Percentiles rank a stretch among this genome's conserved stretches.
phyloP scores from a whole-genome alignment of 2,888 invertebrate species.

The Meteorus cinctellus region DNA sequence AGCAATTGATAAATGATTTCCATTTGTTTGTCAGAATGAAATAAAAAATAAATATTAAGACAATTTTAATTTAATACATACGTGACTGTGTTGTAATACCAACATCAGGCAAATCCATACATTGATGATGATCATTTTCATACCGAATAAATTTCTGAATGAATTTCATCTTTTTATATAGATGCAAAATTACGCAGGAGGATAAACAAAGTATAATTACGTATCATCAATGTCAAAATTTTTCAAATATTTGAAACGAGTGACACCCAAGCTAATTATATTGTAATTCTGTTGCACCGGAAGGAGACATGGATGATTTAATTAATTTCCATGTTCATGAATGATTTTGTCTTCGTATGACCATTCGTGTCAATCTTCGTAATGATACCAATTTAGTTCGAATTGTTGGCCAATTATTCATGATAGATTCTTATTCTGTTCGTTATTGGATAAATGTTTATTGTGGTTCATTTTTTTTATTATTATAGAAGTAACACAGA shows the following conservation, averaged over 20 bases:
- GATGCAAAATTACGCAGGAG: neutral
- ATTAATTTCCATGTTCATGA: neutral
- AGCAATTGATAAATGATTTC: conserved; percentile 2
- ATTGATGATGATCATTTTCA: neutral
- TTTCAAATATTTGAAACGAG: neutral
- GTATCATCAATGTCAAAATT: conserved; percentile 2
- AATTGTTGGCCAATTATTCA: neutral
- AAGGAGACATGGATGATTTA: neutral
- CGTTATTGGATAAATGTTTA: no score
- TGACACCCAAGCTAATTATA: neutral
- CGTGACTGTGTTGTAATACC: conserved; percentile 39
- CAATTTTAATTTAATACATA: conserved; percentile 22
- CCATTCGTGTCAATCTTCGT: neutral
- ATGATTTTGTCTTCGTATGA: neutral
- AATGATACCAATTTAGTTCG: neutral
- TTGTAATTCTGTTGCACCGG: neutral
- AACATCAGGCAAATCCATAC: conserved; percentile 28
- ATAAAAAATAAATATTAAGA: neutral
- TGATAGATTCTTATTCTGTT: neutral
- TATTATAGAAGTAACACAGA: neutral
- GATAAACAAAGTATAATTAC: neutral
- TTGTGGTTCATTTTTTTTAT: neutral
- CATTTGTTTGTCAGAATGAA: conserved; percentile 12
- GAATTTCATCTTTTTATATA: neutral
- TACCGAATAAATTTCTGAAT: neutral